Conservation (phyloP, 2,113 vertebrate species). For the Euleptes europaea region DNA sequence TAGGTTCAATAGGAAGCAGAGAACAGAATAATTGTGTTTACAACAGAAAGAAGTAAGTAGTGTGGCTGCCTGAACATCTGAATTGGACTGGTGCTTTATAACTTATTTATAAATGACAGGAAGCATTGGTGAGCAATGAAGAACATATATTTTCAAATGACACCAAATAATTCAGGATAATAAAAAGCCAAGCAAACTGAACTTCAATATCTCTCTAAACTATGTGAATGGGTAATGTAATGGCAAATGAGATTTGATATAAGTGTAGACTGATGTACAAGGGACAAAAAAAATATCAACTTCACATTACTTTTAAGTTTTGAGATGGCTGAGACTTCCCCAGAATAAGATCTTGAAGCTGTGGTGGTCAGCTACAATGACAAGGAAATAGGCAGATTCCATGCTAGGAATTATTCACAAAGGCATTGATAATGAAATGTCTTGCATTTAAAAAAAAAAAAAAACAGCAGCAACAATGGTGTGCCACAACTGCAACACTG, state of each 20-base stretch:
- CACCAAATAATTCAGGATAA: background rate
- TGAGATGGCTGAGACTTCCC: too few relatives aligned
- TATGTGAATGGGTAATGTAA: background rate
- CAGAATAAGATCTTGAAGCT: too few relatives aligned
- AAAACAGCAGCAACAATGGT: too few relatives aligned
- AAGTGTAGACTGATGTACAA: background rate
- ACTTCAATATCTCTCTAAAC: background rate
- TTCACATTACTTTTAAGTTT: too few relatives aligned
- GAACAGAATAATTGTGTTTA: background rate
- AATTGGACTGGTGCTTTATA: background rate
- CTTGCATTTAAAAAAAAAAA: too few relatives aligned
- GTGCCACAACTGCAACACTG: too few relatives aligned
- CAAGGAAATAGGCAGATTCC: too few relatives aligned
- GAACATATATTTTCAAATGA: background rate
- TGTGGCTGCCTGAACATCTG: background rate
- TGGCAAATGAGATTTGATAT: background rate
- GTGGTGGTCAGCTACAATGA: too few relatives aligned
- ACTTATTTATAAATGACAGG: background rate
- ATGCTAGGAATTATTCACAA: too few relatives aligned
- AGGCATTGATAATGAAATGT: too few relatives aligned
- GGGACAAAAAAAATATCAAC: background rate
- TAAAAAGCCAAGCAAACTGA: background rate
- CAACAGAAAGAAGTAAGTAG: background rate
- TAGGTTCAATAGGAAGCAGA: background rate
- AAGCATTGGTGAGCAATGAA: background rate